Conservation (phyloP, 2,797 vertebrate species). For the Catamblyrhynchus diadema region DNA sequence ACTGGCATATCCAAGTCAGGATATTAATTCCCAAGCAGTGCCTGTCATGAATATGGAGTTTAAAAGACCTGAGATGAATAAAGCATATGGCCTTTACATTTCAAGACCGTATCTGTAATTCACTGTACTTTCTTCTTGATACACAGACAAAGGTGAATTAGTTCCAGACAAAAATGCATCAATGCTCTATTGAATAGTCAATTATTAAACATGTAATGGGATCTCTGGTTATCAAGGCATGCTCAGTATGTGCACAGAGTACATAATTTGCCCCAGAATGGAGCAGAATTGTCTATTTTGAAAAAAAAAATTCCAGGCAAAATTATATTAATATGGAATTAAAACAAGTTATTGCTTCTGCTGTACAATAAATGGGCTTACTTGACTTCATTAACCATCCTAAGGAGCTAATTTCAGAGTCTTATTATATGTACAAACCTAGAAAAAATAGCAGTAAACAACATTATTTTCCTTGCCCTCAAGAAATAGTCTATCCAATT, state of each 20-base stretch:
- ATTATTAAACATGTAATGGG: conserved; percentile 76
- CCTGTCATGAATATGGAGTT: conserved; percentile 61
- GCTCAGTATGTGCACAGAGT: conserved; percentile 50
- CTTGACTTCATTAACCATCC: background rate
- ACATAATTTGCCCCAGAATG: conserved; percentile 45
- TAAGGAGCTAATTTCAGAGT: background rate
- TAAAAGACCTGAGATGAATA: conserved; percentile 40
- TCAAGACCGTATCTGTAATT: conserved; percentile 63
- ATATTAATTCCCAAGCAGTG: conserved; percentile 47
- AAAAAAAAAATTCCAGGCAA: conserved; percentile 28
- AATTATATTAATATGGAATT: conserved; percentile 31
- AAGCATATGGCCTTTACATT: conserved; percentile 1
- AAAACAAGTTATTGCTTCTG: conserved; percentile 20
- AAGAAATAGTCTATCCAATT: background rate
- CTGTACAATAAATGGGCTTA: background rate
- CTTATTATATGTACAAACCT: background rate
- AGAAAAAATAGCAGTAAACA: conserved; percentile 6
- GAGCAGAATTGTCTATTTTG: background rate
- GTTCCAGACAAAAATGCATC: conserved; percentile 76
- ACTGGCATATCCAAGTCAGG: conserved; percentile 26
- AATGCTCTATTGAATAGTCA: conserved; percentile 75
- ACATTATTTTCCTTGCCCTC: background rate
- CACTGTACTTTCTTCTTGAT: conserved; percentile 55
- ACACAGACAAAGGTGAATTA: conserved; percentile 75
- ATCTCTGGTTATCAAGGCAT: conserved; percentile 65